phyloP scores from a whole-genome alignment of 2,888 invertebrate species.

The Flexamia atlantica region DNA sequence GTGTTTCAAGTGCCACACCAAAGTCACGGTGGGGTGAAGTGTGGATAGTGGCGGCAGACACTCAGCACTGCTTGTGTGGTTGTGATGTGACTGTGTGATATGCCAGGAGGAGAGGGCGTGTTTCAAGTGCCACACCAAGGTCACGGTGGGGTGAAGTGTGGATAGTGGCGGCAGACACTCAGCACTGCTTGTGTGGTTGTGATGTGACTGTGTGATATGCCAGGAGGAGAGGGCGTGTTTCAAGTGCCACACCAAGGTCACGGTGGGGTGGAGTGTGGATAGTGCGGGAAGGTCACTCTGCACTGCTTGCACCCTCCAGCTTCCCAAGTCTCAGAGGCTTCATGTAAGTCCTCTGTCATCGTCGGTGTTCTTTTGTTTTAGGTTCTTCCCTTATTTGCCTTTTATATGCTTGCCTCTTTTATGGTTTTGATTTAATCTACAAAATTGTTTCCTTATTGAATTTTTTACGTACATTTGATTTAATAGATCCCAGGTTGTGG shows the following conservation, averaged over 20 bases:
- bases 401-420: no score
- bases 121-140: constrained; percentile 19
- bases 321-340: neutral
- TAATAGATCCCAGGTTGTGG: no score
- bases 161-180: constrained; percentile 19
- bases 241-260: constrained; percentile 17
- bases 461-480: no score
- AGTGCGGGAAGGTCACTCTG: constrained; percentile 17
- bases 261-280: constrained; percentile 15
- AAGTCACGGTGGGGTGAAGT: no score
- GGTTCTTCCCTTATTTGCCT: no score
- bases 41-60: no score
- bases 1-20: no score
- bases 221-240: constrained; percentile 30
- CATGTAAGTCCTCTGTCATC: neutral
- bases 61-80: no score
- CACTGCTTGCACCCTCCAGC: constrained; percentile 1
- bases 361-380: neutral
- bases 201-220: neutral
- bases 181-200: neutral
- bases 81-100: neutral
- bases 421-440: no score
- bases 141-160: neutral
- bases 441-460: no score
- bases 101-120: constrained; percentile 35